Evolutionary conservation across 1,140 invertebrate species (phyloP).

Genomic region (Megalonaias nervosa): DNA sequence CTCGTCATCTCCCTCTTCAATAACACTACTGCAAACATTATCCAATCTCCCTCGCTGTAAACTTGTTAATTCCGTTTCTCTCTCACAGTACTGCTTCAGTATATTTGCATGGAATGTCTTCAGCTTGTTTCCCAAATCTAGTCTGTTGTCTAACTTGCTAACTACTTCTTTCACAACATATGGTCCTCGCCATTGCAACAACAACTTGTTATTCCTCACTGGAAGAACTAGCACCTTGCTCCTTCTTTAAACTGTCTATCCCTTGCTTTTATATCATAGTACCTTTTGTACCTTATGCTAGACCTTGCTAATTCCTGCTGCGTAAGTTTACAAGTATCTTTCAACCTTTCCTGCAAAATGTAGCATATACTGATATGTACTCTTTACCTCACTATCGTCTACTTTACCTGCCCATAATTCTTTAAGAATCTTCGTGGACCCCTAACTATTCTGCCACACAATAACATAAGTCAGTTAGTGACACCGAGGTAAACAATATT

Average conservation of each 20-base stretch:
- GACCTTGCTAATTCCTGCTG: too few relatives aligned
- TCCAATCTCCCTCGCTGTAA: too few relatives aligned
- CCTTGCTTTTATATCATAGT: constrained; percentile 30
- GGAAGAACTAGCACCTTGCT: constrained; percentile 34
- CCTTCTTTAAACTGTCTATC: neutral
- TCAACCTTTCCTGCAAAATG: constrained; percentile 34
- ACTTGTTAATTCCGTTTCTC: neutral
- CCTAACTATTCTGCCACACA: constrained; percentile 51
- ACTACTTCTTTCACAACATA: constrained; percentile 14
- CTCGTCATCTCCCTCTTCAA: too few relatives aligned
- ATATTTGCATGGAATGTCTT: constrained; percentile 31
- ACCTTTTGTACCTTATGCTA: constrained; percentile 18
- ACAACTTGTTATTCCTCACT: constrained; percentile 36
- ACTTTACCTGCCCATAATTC: constrained; percentile 35
- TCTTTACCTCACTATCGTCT: constrained; percentile 19
- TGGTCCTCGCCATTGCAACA: constrained; percentile 39
- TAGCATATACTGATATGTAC: constrained; percentile 39
- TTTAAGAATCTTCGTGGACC: constrained; percentile 42
- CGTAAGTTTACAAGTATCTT: constrained; percentile 10
- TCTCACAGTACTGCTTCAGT: constrained; percentile 28
- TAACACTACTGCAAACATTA: too few relatives aligned
- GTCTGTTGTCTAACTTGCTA: constrained; percentile 21
- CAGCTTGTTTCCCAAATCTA: constrained; percentile 18
- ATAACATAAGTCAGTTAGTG: neutral
- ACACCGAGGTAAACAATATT: too few relatives aligned